Evolutionary conservation across 2,888 invertebrate species (phyloP).

Genomic region (Phasia obesa): DNA sequence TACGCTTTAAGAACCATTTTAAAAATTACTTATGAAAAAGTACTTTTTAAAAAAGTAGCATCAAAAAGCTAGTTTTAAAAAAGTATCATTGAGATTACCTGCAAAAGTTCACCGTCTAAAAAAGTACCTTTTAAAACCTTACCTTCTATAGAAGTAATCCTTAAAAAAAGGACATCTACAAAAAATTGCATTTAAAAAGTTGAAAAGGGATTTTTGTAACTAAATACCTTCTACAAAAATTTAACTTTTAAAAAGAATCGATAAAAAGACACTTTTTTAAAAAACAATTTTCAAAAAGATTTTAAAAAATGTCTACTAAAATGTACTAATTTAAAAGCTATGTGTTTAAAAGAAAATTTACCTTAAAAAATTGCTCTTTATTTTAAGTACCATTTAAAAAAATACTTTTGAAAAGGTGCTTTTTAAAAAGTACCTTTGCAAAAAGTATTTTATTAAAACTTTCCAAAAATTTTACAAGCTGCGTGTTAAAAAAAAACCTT

Average conservation of each 20-base stretch:
- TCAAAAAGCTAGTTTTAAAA: too few relatives aligned
- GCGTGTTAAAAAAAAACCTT: not conserved
- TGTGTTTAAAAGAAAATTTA: too few relatives aligned
- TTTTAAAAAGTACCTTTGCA: not conserved
- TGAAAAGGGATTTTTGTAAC: not conserved
- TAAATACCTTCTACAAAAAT: not conserved
- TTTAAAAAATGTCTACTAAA: too few relatives aligned
- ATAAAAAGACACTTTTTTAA: not conserved
- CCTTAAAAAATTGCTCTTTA: not conserved
- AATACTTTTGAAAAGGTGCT: not conserved
- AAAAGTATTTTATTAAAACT: not conserved
- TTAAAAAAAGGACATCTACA: too few relatives aligned
- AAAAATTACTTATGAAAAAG: too few relatives aligned
- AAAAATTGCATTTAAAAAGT: too few relatives aligned
- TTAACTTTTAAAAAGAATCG: not conserved
- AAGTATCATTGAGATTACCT: too few relatives aligned
- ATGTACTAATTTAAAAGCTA: too few relatives aligned
- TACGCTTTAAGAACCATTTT: not conserved
- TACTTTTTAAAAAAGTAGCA: too few relatives aligned
- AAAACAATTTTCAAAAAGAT: too few relatives aligned
- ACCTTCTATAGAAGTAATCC: not conserved
- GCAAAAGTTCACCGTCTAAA: too few relatives aligned
- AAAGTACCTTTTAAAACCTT: conserved; percentile 2
- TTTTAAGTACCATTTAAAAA: not conserved
- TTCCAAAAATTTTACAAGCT: not conserved